A percentile compares a stretch with the other conserved stretches of the same genome.
phyloP scores from a whole-genome alignment of 2,888 invertebrate species.

The Drosophila fungiperda region DNA sequence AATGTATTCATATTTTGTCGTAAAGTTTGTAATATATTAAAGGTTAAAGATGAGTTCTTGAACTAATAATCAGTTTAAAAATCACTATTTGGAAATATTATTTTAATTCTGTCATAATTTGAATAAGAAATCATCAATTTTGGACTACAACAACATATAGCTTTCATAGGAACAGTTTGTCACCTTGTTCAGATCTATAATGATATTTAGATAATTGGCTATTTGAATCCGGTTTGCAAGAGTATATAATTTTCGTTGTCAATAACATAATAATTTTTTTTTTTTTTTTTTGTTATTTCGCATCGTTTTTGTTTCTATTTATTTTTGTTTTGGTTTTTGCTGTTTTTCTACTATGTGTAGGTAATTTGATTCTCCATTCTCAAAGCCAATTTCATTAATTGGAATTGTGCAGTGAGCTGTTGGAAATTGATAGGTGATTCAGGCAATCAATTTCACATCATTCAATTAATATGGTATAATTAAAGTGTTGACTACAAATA shows the following conservation, averaged over 20 bases:
- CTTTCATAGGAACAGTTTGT: neutral
- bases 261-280: neutral
- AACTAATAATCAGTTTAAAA: neutral
- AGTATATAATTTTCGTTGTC: neutral
- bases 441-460: slow-evolving; percentile 50
- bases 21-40: neutral
- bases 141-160: neutral
- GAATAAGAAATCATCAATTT: neutral
- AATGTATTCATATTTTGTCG: neutral
- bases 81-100: neutral
- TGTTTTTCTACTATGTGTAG: slow-evolving; percentile 1
- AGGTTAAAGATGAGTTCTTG: neutral
- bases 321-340: neutral
- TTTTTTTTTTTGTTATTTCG: neutral
- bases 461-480: slow-evolving; percentile 30
- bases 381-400: slow-evolving; percentile 43
- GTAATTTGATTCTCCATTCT: slow-evolving; percentile 20
- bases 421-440: slow-evolving; percentile 42
- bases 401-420: slow-evolving; percentile 48
- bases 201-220: neutral
- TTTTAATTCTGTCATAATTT: neutral
- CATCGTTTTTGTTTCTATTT: slow-evolving; percentile 2
- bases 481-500: neutral
- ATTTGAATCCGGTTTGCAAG: neutral
- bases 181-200: neutral